phyloP scores from a whole-genome alignment of 2,888 invertebrate species.

The Carterocephalus palaemon region DNA sequence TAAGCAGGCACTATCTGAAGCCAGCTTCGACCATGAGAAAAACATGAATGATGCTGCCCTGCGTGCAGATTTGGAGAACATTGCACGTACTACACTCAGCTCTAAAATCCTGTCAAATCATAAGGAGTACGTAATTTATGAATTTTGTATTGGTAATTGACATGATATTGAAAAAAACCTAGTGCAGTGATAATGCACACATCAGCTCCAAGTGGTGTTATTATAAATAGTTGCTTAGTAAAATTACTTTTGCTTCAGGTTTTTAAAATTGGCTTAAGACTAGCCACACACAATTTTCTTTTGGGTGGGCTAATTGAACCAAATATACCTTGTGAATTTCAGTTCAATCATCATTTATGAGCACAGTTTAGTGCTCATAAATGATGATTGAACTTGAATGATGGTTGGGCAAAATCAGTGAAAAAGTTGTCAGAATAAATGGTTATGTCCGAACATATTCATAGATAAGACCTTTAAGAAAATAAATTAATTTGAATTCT shows the following conservation, averaged over 20 bases:
- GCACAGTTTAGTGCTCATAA: too few relatives aligned
- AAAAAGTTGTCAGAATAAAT: too few relatives aligned
- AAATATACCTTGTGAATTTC: too few relatives aligned
- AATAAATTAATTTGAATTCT: slow-evolving; percentile 8
- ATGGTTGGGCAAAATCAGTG: too few relatives aligned
- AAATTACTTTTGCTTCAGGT: too few relatives aligned
- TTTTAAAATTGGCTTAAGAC: too few relatives aligned
- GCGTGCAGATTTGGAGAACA: slow-evolving; percentile 94
- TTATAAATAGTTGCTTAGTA: neutral
- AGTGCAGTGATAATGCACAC: neutral
- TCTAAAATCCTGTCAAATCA: slow-evolving; percentile 99
- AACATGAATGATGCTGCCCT: slow-evolving; percentile 85
- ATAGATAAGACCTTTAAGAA: too few relatives aligned
- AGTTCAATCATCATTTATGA: too few relatives aligned
- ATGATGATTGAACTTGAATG: too few relatives aligned
- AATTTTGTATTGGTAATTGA: neutral
- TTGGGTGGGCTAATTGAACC: too few relatives aligned
- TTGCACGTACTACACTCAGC: slow-evolving; percentile 97
- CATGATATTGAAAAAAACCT: neutral
- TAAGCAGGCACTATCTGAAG: slow-evolving; percentile 86
- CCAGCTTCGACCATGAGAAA: slow-evolving; percentile 89
- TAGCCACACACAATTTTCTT: too few relatives aligned
- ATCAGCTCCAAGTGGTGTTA: neutral
- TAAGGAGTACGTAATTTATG: slow-evolving; percentile 83
- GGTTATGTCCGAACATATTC: too few relatives aligned